phyloP scores from a whole-genome alignment of 2,888 invertebrate species.

The Vanessa cardui region DNA sequence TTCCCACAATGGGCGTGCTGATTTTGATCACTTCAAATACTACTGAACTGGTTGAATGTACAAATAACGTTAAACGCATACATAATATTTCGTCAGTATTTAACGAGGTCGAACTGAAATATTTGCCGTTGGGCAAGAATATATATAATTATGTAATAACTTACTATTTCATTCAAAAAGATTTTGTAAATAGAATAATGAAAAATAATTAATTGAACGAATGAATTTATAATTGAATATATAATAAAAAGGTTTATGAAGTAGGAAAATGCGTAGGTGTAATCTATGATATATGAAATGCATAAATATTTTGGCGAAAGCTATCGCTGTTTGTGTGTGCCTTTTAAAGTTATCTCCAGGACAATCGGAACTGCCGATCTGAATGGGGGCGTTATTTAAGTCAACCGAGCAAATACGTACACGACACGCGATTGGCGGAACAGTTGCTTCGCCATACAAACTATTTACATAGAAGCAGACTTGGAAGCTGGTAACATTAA shows the following conservation, averaged over 20 bases:
- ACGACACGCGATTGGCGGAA: neutral
- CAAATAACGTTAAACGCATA: neutral
- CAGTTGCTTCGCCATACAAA: neutral
- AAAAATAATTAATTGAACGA: too few relatives aligned
- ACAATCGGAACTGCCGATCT: neutral
- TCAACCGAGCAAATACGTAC: neutral
- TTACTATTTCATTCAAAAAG: too few relatives aligned
- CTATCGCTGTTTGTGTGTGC: slow-evolving; percentile 4
- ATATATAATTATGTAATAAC: neutral
- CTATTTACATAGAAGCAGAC: neutral
- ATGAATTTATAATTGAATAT: too few relatives aligned
- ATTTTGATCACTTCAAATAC: slow-evolving; percentile 28
- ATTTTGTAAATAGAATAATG: too few relatives aligned
- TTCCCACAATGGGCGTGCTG: slow-evolving; percentile 9
- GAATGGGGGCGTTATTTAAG: neutral
- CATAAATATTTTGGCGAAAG: neutral
- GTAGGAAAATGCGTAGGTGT: too few relatives aligned
- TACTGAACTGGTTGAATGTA: slow-evolving; percentile 20
- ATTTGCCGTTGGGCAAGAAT: neutral
- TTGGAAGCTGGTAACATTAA: slow-evolving; percentile 10
- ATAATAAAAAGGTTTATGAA: too few relatives aligned
- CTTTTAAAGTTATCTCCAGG: neutral
- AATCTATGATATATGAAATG: neutral
- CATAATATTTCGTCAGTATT: neutral
- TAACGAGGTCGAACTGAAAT: neutral